Evolutionary conservation across 2,888 invertebrate genomes (phyloP), one percentile per base, ranked within the genome.

Genomic region (Bugulina stolonifera): DNA sequence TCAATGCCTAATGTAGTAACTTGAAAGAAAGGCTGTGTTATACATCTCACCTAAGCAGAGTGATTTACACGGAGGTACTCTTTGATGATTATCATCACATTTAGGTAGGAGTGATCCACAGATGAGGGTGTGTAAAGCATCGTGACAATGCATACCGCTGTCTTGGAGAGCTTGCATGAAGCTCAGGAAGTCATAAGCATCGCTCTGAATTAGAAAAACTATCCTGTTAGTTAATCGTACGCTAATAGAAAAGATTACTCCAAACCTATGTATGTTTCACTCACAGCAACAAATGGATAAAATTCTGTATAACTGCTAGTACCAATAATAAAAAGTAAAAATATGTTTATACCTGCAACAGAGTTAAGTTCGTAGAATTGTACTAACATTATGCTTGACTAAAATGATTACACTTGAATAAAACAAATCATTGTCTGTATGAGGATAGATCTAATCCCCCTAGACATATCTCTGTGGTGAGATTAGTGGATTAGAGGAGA

Each of bases 81-180:
- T 64, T 10, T 25, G 22, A 27, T 64, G 32, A 34, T 64, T 27
- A 5, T 27, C 27, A 34, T 27, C 34, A 64, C 64, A 64, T 32
- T 64, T 64, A 14, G 64, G 64, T 2, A 64, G 64, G 2, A 64
- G 5, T 14, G 64, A 3, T 2, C 64, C 64, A 34, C 64, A 64
- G 32, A 64, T 14, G 27, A 64, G 64, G 32, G 64, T n/a, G n/a
- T 64, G 64, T 14, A 64, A 32, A 10, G 5, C n/a, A 10, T 64
- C 64, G 32, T 64, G 64, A 64, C 64, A 64, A 64, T 64, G 64
- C 32, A 64, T 64, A 18, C 64, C 64, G 32, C 32, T 64, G 34
- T 64, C 64, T 32, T 64, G 64, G 3, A 64, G n/a, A 10, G 64
- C 64, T 34, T 64, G 64, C 64, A 64, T 64, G 64, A 64, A 64